Percentiles rank a stretch among this genome's conserved stretches.
Conservation (phyloP, 2,113 vertebrate genomes). For the Benitochromis conjunctus region DNA sequence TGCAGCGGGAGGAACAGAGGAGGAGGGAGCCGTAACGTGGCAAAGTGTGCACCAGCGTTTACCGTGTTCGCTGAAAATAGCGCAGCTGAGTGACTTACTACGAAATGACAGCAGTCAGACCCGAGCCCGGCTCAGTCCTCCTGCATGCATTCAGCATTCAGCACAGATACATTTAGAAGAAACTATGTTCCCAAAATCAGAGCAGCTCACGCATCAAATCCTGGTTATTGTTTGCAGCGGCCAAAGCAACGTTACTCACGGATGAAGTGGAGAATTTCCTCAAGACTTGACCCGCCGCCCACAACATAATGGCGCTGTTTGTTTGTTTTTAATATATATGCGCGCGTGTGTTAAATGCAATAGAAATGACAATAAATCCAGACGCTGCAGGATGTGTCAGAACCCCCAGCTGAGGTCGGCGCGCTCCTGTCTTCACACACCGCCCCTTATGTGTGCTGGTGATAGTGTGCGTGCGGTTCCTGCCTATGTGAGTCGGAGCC, state of each 20-base stretch:
- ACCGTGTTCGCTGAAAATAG: not conserved
- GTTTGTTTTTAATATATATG: not conserved
- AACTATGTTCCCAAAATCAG: not conserved
- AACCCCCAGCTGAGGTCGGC: not conserved
- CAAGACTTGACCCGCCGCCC: conserved; percentile 71
- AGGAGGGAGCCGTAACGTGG: conserved; percentile 39
- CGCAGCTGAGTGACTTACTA: not conserved
- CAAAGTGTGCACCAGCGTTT: not conserved
- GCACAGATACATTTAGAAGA: not conserved
- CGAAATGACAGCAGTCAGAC: not conserved
- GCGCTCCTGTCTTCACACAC: conserved; percentile 18
- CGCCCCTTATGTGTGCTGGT: not conserved
- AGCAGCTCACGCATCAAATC: not conserved
- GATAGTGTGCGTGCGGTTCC: not conserved
- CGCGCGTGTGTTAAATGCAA: not conserved
- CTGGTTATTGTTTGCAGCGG: not conserved
- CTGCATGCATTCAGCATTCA: not conserved
- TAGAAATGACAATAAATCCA: not conserved
- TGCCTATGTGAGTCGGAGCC: not conserved
- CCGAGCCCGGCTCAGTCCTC: not conserved
- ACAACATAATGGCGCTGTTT: conserved; percentile 76
- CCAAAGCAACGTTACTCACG: conserved; percentile 75
- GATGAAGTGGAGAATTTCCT: conserved; percentile 84
- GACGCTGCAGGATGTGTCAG: not conserved
- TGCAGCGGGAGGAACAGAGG: not conserved